A percentile compares a stretch with the other conserved stretches of the same genome.
Evolutionary conservation across 2,888 invertebrate species (phyloP).

Genomic region (Acanthosepion esculentum): DNA sequence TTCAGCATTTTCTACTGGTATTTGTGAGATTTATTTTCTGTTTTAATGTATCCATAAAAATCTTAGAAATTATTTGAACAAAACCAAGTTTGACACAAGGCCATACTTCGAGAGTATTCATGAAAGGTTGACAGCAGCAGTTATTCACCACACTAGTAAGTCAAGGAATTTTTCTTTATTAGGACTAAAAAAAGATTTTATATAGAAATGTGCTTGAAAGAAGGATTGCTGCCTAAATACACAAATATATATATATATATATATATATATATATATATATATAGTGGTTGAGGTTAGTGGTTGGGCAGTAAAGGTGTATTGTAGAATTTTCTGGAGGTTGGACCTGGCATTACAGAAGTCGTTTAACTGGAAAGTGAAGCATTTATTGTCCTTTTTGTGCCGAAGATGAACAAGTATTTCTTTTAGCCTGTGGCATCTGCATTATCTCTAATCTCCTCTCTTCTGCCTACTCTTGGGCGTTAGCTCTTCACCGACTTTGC

Average conservation of each 20-base stretch:
- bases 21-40: not conserved
- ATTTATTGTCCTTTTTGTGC: not conserved
- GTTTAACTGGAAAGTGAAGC: constrained; percentile 33
- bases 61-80: too few relatives aligned
- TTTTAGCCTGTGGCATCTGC: not conserved
- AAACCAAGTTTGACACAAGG: too few relatives aligned
- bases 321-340: not conserved
- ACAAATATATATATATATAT: too few relatives aligned
- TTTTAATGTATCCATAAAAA: too few relatives aligned
- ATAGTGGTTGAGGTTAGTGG: not conserved
- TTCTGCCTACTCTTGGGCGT: constrained; percentile 8
- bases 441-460: not conserved
- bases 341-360: not conserved
- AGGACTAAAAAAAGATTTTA: too few relatives aligned
- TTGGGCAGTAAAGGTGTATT: not conserved
- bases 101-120: too few relatives aligned
- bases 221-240: too few relatives aligned
- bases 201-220: too few relatives aligned
- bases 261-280: too few relatives aligned
- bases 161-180: too few relatives aligned
- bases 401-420: not conserved
- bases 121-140: too few relatives aligned
- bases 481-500: constrained; percentile 38
- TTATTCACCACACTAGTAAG: too few relatives aligned
- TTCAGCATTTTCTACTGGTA: not conserved